A percentile compares a stretch with the other conserved stretches of the same genome.
phyloP scores from a whole-genome alignment of 1,140 invertebrate species.

The Mercenaria mercenaria region DNA sequence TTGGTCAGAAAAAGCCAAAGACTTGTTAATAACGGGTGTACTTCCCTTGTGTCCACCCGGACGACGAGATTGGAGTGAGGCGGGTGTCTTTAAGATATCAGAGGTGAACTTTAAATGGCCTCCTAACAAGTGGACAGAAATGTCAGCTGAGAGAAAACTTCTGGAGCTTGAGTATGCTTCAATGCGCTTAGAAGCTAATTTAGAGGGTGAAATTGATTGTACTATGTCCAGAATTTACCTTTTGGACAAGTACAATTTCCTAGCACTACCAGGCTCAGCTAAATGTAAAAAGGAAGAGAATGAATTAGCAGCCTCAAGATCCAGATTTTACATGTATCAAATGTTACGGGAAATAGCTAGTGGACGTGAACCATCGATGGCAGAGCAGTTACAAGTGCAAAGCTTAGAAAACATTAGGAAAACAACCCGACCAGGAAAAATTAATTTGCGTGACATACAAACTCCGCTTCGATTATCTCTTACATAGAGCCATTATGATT shows the following conservation, averaged over 20 bases:
- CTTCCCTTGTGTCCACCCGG: background rate
- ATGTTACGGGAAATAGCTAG: background rate
- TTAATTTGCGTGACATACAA: no score
- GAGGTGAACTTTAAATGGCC: background rate
- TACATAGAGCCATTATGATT: no score
- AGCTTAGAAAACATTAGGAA: no score
- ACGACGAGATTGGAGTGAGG: background rate
- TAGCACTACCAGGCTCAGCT: background rate
- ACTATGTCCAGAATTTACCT: background rate
- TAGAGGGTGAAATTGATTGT: background rate
- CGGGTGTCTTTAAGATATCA: background rate
- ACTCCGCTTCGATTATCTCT: no score
- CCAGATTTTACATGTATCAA: background rate
- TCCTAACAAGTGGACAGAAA: background rate
- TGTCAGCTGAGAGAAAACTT: background rate
- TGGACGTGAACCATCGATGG: background rate
- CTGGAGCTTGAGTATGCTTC: background rate
- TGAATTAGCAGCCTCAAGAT: background rate
- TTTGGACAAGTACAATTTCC: conserved; percentile 2
- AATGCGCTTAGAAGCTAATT: background rate
- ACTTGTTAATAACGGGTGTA: background rate
- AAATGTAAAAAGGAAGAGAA: background rate
- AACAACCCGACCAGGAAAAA: no score
- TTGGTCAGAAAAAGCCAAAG: background rate
- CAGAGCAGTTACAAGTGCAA: background rate